Conservation (phyloP, 2,888 invertebrate genomes). For the Odontothrips loti region DNA sequence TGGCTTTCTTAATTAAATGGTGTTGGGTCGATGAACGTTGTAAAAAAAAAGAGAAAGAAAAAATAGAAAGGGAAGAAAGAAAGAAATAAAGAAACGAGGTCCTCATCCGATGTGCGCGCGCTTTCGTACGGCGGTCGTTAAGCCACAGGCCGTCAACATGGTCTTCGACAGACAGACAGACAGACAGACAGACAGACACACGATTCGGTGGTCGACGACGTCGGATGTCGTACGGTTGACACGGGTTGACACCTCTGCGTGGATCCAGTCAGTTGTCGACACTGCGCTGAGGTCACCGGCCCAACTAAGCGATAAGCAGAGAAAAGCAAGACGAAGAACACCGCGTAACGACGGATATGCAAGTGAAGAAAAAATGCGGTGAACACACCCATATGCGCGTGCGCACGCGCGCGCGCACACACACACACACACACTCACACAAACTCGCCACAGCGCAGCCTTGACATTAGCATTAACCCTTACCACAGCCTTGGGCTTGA, state of each 20-base stretch:
- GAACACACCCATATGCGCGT: no score
- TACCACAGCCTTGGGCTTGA: background rate
- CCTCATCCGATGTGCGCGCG: no score
- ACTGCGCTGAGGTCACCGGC: background rate
- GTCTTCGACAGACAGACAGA: background rate
- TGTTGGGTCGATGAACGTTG: background rate
- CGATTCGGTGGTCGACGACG: background rate
- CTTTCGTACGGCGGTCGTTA: no score
- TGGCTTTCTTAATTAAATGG: background rate
- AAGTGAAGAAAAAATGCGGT: background rate
- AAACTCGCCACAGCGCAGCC: background rate
- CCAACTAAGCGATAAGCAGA: background rate
- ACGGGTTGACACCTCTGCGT: no score
- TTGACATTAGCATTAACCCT: conserved; percentile 20
- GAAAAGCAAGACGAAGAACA: no score
- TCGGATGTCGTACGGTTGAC: background rate
- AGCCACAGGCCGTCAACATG: background rate
- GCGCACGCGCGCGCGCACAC: no score
- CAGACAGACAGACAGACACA: no score
- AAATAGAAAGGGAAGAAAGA: no score
- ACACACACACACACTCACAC: no score
- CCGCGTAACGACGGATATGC: background rate
- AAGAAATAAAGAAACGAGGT: no score
- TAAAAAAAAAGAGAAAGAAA: background rate
- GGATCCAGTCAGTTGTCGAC: no score